Percentiles rank a stretch among this genome's conserved stretches.
Evolutionary conservation across 2,888 invertebrate genomes (phyloP).

Genomic region (Pammene aurita): DNA sequence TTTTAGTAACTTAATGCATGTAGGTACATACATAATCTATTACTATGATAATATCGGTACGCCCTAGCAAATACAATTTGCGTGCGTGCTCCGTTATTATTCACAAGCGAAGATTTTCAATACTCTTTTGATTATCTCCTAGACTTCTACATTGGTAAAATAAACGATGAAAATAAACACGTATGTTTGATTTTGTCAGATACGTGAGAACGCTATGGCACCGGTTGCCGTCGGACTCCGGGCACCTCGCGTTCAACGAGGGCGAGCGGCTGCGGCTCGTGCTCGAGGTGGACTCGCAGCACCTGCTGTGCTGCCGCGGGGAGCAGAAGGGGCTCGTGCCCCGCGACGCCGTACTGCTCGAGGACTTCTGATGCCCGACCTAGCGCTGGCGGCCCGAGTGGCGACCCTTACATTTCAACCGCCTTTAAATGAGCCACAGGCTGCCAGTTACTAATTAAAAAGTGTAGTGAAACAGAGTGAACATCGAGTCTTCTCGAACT

Average conservation of each 20-base stretch:
- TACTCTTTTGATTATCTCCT: too few relatives aligned
- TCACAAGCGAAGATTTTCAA: too few relatives aligned
- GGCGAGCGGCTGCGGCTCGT: conserved; percentile 89
- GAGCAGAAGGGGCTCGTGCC: conserved; percentile 91
- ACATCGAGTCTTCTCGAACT: conserved; percentile 30
- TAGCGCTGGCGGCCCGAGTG: conserved; percentile 77
- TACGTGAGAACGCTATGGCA: conserved; percentile 89
- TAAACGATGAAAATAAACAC: too few relatives aligned
- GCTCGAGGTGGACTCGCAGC: conserved; percentile 89
- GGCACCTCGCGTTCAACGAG: conserved; percentile 90
- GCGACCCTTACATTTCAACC: conserved; percentile 60
- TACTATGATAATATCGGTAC: too few relatives aligned
- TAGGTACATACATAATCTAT: too few relatives aligned
- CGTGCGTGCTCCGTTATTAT: too few relatives aligned
- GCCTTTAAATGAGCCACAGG: conserved; percentile 11
- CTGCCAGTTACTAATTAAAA: conserved; percentile 37
- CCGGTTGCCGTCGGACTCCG: conserved; percentile 89
- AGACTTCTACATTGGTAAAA: too few relatives aligned
- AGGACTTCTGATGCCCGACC: conserved; percentile 79
- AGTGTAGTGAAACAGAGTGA: conserved; percentile 26
- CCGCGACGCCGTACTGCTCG: conserved; percentile 85
- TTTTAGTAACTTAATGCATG: too few relatives aligned
- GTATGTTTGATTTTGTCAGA: conserved; percentile 56
- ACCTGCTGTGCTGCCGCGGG: conserved; percentile 89
- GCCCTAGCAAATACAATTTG: too few relatives aligned